Evolutionary conservation across 30 jellyfish, hydroid and myxozoan species (phyloP).

Genomic region (Aurelia coerulea): DNA sequence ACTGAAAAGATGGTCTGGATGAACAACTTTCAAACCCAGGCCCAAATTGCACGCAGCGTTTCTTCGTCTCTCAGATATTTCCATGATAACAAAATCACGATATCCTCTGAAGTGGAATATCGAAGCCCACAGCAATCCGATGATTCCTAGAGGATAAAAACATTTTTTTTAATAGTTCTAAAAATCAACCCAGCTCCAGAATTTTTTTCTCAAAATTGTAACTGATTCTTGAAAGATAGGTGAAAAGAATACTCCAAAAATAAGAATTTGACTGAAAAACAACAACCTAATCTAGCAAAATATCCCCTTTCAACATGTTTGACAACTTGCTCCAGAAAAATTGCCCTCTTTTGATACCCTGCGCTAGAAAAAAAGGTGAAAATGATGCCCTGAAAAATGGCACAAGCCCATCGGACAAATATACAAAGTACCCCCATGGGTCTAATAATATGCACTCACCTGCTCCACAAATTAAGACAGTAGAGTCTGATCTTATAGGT

Average conservation of each 20-base stretch:
- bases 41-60: conserved; percentile 61
- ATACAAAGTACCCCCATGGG: too few species aligned
- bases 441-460: conserved; percentile 22
- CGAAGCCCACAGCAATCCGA: conserved; percentile 95
- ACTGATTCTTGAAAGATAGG: too few species aligned
- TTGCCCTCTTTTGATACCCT: too few species aligned
- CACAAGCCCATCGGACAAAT: too few species aligned
- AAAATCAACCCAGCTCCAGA: background rate
- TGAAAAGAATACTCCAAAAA: background rate
- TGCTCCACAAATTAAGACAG: conserved; percentile 91
- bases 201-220: too few species aligned
- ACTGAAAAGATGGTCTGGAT: conserved; percentile 81
- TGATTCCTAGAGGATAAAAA: conserved; percentile 69
- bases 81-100: conserved; percentile 83
- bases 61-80: conserved; percentile 86
- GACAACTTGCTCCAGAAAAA: too few species aligned
- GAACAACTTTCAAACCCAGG: conserved; percentile 88
- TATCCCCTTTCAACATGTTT: too few species aligned
- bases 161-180: background rate
- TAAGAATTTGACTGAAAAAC: background rate
- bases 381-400: too few species aligned
- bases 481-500: conserved; percentile 77
- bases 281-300: too few species aligned
- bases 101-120: conserved; percentile 91
- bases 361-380: too few species aligned